These are phyloP conservation scores for Malaclemys terrapin DNA, from an alignment of 2,113 vertebrate genomes.

Conservation along the genomic window DNA sequence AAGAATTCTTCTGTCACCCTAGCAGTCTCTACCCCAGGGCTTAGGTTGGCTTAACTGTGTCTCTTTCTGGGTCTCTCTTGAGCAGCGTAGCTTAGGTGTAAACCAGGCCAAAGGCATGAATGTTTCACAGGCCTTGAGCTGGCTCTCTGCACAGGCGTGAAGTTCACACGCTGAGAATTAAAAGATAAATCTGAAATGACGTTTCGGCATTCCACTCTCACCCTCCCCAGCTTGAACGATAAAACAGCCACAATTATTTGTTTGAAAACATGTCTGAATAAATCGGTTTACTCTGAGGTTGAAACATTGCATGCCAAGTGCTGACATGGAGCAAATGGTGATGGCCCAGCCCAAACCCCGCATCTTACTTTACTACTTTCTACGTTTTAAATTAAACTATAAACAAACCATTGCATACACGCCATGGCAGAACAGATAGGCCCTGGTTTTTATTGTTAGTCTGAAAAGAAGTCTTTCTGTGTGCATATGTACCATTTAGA, in stretches of 20 bases:
- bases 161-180: neutral
- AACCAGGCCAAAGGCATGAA: neutral
- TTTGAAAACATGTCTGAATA: fast-evolving
- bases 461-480: neutral
- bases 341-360: fast-evolving
- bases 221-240: neutral
- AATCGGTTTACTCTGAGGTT: neutral
- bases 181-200: neutral
- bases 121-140: neutral
- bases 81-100: too few relatives aligned
- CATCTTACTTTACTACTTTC: fast-evolving
- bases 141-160: neutral
- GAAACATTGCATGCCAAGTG: neutral
- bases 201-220: too few relatives aligned
- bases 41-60: too few relatives aligned
- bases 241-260: neutral
- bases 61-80: too few relatives aligned
- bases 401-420: fast-evolving
- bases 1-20: too few relatives aligned
- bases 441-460: neutral
- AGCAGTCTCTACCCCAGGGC: too few relatives aligned
- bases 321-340: fast-evolving
- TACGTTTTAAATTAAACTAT: neutral
- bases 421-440: neutral
- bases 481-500: fast-evolving